phyloP scores from a whole-genome alignment of 2,888 invertebrate genomes.

The Plemyria rubiginata region DNA sequence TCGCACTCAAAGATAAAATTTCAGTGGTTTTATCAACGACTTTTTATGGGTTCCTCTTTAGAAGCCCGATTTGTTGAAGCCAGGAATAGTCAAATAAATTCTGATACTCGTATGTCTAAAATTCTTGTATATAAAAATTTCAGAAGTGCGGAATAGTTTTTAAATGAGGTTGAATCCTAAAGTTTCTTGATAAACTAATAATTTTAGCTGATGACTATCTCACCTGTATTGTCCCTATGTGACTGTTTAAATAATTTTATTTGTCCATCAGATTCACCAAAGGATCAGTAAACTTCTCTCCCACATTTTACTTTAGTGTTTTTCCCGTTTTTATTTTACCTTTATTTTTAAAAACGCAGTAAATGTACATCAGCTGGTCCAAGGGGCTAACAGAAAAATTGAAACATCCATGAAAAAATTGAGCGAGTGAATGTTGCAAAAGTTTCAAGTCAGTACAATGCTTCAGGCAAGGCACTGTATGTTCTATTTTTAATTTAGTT shows the following conservation, averaged over 20 bases:
- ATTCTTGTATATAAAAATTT: too few species aligned
- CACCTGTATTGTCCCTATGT: too few species aligned
- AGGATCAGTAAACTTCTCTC: constrained; percentile 10
- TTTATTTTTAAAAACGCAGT: constrained; percentile 33
- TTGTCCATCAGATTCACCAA: constrained; percentile 3
- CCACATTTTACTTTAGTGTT: constrained; percentile 2
- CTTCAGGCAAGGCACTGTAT: constrained; percentile 50
- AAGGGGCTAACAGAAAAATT: constrained; percentile 61
- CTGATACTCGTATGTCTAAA: too few species aligned
- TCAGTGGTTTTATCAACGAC: neutral
- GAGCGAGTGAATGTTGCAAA: constrained; percentile 41
- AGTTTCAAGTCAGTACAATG: constrained; percentile 15
- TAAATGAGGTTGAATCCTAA: neutral
- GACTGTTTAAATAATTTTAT: neutral
- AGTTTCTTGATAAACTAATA: neutral
- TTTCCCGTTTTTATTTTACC: constrained; percentile 12
- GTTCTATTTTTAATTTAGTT: constrained; percentile 40
- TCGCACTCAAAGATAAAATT: neutral
- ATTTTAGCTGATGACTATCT: too few species aligned
- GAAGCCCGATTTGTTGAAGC: too few species aligned
- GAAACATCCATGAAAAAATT: constrained; percentile 61
- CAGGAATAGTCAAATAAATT: too few species aligned
- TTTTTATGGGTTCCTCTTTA: neutral
- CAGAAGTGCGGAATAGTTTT: too few species aligned
- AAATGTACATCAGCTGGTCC: constrained; percentile 61